Conservation (phyloP, 1,140 invertebrate genomes). For the Dendrolimus kikuchii region DNA sequence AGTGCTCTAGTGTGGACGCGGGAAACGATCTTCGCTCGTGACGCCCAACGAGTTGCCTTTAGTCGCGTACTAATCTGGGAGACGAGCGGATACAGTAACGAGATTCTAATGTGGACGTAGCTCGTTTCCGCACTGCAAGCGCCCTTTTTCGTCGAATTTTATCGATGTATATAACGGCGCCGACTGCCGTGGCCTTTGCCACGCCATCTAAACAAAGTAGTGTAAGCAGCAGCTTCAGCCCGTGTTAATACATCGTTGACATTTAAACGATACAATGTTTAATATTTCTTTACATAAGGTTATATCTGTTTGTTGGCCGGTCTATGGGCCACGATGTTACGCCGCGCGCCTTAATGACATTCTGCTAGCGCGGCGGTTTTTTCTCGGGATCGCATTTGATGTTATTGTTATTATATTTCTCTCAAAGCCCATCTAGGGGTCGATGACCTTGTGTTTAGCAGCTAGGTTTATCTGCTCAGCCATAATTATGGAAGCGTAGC, state of each 20-base stretch:
- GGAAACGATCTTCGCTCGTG: too few species aligned
- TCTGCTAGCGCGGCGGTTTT: conserved; percentile 57
- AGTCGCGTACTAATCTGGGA: too few species aligned
- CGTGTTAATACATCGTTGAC: background rate
- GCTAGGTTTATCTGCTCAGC: background rate
- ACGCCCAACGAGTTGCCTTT: too few species aligned
- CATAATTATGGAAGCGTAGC: background rate
- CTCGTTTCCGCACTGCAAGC: too few species aligned
- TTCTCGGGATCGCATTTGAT: conserved; percentile 60
- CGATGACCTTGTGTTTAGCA: conserved; percentile 31
- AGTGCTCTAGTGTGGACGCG: too few species aligned
- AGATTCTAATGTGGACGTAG: too few species aligned
- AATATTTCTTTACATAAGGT: background rate
- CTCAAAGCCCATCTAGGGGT: conserved; percentile 43
- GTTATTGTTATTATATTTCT: conserved; percentile 68
- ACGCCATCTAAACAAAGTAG: too few species aligned
- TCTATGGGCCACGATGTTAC: conserved; percentile 40
- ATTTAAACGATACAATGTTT: background rate
- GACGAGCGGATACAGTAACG: too few species aligned
- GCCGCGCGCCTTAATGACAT: conserved; percentile 55
- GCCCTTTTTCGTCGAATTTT: too few species aligned
- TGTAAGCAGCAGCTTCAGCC: background rate
- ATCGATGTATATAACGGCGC: too few species aligned
- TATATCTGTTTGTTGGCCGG: conserved; percentile 19
- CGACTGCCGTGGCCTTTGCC: too few species aligned